Percentiles rank a stretch among this genome's conserved stretches.
Evolutionary conservation across 2,113 vertebrate species (phyloP).

Genomic region (Sebastes fasciatus): DNA sequence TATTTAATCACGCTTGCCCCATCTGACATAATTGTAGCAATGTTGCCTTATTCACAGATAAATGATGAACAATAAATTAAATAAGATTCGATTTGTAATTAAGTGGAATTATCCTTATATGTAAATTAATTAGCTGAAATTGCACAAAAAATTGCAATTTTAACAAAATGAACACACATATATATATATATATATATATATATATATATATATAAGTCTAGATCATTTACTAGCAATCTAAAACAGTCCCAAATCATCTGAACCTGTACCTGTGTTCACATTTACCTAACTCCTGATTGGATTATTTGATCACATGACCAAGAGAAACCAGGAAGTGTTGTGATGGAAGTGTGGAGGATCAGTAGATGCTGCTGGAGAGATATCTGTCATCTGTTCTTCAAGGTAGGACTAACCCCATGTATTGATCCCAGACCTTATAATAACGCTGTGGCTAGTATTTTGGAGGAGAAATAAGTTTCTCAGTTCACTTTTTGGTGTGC

Average conservation of each 20-base stretch:
- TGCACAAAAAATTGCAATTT: neutral
- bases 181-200: neutral
- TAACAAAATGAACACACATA: neutral
- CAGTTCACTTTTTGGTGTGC: neutral
- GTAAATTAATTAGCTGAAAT: neutral
- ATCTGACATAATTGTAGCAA: no score
- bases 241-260: neutral
- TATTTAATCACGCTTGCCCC: neutral
- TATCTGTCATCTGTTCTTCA: neutral
- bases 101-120: neutral
- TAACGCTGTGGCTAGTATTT: neutral
- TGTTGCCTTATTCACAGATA: neutral
- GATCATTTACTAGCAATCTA: neutral
- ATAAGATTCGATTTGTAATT: neutral
- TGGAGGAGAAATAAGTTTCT: neutral
- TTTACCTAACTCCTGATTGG: slow-evolving; percentile 13
- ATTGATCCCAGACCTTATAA: no score
- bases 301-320: slow-evolving; percentile 5
- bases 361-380: neutral
- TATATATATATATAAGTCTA: neutral
- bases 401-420: neutral
- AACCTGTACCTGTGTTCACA: neutral
- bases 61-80: neutral
- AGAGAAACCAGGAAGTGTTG: slow-evolving; percentile 22
- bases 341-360: neutral